Conservation (phyloP, 2,113 vertebrate species). For the Vidua macroura region DNA sequence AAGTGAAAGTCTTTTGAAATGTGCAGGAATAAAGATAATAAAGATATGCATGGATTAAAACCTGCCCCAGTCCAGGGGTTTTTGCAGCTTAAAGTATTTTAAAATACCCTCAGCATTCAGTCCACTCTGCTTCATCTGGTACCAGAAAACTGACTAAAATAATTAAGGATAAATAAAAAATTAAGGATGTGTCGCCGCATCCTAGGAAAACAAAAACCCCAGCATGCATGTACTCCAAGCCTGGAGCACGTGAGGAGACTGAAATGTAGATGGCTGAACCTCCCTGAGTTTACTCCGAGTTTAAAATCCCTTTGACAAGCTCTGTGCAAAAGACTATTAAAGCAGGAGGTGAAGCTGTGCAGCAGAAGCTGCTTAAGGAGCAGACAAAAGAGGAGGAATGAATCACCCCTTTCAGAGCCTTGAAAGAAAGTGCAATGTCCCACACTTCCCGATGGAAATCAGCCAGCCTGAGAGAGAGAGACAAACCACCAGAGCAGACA, state of each 20-base stretch:
- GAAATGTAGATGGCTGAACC: neutral
- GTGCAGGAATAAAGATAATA: neutral
- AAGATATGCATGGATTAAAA: neutral
- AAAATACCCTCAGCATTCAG: neutral
- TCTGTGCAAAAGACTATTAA: neutral
- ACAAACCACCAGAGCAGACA: neutral
- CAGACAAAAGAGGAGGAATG: neutral
- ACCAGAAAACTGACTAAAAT: neutral
- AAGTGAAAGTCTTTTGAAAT: neutral
- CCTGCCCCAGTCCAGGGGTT: neutral
- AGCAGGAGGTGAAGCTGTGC: neutral
- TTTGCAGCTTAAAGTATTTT: neutral
- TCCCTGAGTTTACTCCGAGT: neutral
- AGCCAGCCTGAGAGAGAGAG: neutral
- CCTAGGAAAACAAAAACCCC: neutral
- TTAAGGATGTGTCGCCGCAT: rapidly evolving
- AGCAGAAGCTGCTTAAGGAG: neutral
- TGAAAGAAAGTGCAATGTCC: neutral
- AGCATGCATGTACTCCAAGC: neutral
- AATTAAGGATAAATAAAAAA: neutral
- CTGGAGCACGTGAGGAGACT: neutral
- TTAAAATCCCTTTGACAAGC: neutral
- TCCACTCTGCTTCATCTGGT: neutral
- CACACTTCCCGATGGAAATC: neutral
- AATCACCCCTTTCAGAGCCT: neutral